These are phyloP conservation scores for Caloenas nicobarica DNA, from an alignment of 2,113 vertebrate genomes.

Conservation along the genomic window DNA sequence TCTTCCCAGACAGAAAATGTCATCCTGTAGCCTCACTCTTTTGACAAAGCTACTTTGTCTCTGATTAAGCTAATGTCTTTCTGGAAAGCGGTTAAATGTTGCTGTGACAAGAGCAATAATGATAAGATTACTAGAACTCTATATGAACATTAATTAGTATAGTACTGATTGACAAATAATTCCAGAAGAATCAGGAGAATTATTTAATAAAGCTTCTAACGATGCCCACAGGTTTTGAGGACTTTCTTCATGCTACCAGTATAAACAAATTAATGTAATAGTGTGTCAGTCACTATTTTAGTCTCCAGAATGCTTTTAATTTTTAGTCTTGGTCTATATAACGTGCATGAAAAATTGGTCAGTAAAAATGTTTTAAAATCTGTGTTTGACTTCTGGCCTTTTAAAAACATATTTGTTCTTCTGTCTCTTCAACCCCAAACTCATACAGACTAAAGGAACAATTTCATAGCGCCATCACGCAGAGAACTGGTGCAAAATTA, in stretches of 20 bases:
- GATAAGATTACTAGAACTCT: background rate
- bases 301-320: background rate
- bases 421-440: background rate
- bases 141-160: background rate
- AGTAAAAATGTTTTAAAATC: background rate
- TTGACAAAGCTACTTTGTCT: background rate
- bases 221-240: background rate
- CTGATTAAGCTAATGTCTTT: background rate
- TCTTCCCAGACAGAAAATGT: background rate
- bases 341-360: background rate
- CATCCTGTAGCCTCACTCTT: background rate
- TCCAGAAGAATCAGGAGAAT: slow-evolving; percentile 10
- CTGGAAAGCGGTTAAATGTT: background rate
- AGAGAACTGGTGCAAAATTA: background rate
- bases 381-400: background rate
- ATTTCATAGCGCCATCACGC: background rate
- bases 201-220: slow-evolving; percentile 43
- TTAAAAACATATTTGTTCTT: background rate
- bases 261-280: slow-evolving; percentile 45
- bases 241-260: background rate
- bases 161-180: background rate
- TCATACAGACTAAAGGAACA: background rate
- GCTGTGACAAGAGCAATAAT: background rate
- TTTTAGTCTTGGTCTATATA: background rate
- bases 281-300: background rate